These are phyloP conservation scores for Thymelicus lineola DNA, from an alignment of 2,888 invertebrate species.

Conservation along the genomic window DNA sequence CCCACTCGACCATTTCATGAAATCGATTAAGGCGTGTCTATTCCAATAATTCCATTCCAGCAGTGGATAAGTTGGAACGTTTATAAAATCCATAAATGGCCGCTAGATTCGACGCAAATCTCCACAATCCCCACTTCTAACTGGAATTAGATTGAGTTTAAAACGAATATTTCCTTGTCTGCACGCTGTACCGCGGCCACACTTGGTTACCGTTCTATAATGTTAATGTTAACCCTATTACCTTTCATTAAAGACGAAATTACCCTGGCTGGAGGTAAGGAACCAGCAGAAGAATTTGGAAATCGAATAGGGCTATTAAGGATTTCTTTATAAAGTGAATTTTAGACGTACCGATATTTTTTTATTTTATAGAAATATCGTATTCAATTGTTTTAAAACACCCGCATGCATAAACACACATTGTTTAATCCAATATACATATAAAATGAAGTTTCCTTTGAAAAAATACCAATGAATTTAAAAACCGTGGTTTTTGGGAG, in stretches of 20 bases:
- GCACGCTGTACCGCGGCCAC: conserved; percentile 28
- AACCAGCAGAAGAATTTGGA: conserved; percentile 40
- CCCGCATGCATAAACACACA: no score
- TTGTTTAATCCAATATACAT: no score
- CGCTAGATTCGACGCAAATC: conserved; percentile 29
- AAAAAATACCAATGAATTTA: no score
- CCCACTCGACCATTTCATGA: conserved; percentile 10
- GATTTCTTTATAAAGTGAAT: conserved; percentile 33
- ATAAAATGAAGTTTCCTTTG: no score
- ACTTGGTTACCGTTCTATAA: neutral
- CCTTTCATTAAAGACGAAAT: neutral
- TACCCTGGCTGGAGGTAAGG: neutral
- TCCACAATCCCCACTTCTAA: conserved; percentile 38
- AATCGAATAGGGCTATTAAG: conserved; percentile 43
- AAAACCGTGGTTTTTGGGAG: no score
- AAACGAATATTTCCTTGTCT: conserved; percentile 38
- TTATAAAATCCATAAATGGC: conserved; percentile 36
- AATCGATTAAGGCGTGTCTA: conserved; percentile 34
- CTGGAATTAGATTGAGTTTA: conserved; percentile 38
- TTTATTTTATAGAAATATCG: neutral
- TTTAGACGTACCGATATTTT: conserved; percentile 19
- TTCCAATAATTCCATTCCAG: conserved; percentile 31
- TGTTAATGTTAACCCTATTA: conserved; percentile 9
- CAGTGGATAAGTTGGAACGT: conserved; percentile 29
- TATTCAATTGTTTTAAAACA: neutral